Percentiles rank a stretch among this genome's conserved stretches.
Conservation (phyloP, 2,888 invertebrate genomes). For the Agrotis ipsilon region DNA sequence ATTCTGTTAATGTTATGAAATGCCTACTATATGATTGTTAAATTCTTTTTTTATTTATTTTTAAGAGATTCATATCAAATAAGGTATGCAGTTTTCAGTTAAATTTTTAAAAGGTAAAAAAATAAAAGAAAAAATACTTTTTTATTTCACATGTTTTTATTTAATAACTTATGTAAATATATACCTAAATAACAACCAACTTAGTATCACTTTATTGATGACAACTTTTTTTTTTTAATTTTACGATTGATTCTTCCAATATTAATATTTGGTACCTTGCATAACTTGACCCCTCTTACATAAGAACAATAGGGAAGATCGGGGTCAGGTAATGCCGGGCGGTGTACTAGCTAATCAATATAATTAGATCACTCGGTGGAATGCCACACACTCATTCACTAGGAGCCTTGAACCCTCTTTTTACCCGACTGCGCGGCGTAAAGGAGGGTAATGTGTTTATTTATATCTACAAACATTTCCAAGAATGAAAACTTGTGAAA, state of each 20-base stretch:
- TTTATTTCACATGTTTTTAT: constrained; percentile 40
- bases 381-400: neutral
- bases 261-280: neutral
- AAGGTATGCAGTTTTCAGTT: constrained; percentile 61
- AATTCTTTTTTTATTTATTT: constrained; percentile 51
- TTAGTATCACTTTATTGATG: constrained; percentile 32
- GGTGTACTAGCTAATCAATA: neutral
- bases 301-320: neutral
- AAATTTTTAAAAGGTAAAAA: constrained; percentile 49
- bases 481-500: neutral
- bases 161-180: constrained; percentile 64
- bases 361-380: neutral
- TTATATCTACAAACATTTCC: neutral
- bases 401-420: neutral
- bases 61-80: constrained; percentile 60
- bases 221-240: constrained; percentile 8
- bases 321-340: neutral
- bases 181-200: constrained; percentile 62
- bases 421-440: too few relatives aligned
- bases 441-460: too few relatives aligned
- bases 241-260: neutral
- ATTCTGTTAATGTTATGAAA: constrained; percentile 44
- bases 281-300: constrained; percentile 1
- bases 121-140: constrained; percentile 38
- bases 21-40: constrained; percentile 48